Evolutionary conservation across 2,888 invertebrate species (phyloP).

Genomic region (Siphlonurus alternatus): DNA sequence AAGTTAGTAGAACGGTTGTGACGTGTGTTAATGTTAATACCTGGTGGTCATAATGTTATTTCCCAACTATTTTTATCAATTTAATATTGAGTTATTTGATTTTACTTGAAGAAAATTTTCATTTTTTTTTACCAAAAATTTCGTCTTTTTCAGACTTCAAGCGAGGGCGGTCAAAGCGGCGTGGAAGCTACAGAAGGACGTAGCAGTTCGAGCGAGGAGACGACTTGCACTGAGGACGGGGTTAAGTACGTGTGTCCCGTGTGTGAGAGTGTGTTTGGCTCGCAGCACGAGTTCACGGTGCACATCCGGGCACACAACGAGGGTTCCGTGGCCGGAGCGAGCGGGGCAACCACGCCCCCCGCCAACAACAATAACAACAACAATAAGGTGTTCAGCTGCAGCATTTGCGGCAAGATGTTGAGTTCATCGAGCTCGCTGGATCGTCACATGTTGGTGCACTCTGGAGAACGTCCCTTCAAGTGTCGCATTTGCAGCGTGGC

Average conservation of each 20-base stretch:
- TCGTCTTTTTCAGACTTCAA: not conserved
- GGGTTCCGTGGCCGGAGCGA: slow-evolving; percentile 19
- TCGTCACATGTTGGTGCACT: slow-evolving; percentile 62
- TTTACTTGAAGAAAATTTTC: too few species aligned
- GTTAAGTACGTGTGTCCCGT: slow-evolving; percentile 42
- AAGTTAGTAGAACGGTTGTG: too few species aligned
- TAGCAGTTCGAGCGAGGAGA: not conserved
- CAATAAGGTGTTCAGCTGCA: slow-evolving; percentile 37
- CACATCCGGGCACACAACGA: slow-evolving; percentile 50
- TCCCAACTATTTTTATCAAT: too few species aligned
- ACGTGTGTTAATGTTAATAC: too few species aligned
- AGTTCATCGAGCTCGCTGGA: slow-evolving; percentile 65
- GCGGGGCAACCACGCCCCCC: not conserved
- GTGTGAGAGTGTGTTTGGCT: slow-evolving; percentile 40
- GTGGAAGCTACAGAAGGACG: not conserved
- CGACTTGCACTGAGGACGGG: slow-evolving; percentile 9
- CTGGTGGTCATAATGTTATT: too few species aligned
- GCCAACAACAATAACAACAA: not conserved
- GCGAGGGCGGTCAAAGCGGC: not conserved
- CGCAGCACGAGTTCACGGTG: slow-evolving; percentile 48
- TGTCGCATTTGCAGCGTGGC: slow-evolving; percentile 62
- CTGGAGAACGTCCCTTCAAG: slow-evolving; percentile 62
- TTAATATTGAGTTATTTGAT: too few species aligned
- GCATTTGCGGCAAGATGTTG: slow-evolving; percentile 49
- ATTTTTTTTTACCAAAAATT: too few species aligned